A percentile compares a stretch with the other conserved stretches of the same genome.
phyloP scores from a whole-genome alignment of 2,888 invertebrate species.

The Meteorus colon region DNA sequence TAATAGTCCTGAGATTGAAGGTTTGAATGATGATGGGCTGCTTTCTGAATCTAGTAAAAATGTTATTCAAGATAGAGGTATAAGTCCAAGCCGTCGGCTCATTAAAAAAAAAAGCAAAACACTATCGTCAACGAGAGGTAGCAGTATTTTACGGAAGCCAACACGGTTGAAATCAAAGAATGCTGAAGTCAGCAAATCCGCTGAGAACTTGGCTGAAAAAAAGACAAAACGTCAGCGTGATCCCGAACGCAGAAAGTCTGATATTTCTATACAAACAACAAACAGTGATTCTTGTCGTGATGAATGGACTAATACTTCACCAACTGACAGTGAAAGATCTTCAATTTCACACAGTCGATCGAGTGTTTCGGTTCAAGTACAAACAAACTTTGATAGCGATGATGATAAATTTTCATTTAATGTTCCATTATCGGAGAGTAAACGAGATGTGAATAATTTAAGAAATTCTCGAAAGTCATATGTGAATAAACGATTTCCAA shows the following conservation, averaged over 20 bases:
- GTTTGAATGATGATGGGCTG: slow-evolving; percentile 9
- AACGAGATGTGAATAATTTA: slow-evolving; percentile 49
- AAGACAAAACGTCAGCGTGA: slow-evolving; percentile 61
- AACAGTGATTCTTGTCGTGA: slow-evolving; percentile 55
- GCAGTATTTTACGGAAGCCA: slow-evolving; percentile 61
- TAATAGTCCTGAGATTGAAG: slow-evolving; percentile 16
- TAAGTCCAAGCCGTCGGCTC: slow-evolving; percentile 9
- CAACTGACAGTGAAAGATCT: slow-evolving; percentile 56
- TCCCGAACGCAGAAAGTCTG: slow-evolving; percentile 65
- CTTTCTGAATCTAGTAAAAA: background rate
- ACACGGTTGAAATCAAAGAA: slow-evolving; percentile 62
- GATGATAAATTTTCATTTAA: slow-evolving; percentile 45
- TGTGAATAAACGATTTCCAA: slow-evolving; percentile 48
- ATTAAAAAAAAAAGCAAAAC: slow-evolving; percentile 41
- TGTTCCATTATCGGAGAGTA: slow-evolving; percentile 57
- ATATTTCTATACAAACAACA: slow-evolving; percentile 65
- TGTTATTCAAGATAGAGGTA: background rate
- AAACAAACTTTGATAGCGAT: slow-evolving; percentile 64
- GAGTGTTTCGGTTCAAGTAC: slow-evolving; percentile 67
- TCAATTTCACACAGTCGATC: slow-evolving; percentile 54
- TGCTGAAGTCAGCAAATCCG: slow-evolving; percentile 65
- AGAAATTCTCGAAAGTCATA: slow-evolving; percentile 51
- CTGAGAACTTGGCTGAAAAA: slow-evolving; percentile 59
- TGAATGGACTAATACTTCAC: slow-evolving; percentile 69
- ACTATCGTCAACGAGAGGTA: slow-evolving; percentile 44